Conservation (phyloP, 2,888 invertebrate genomes). For the Chorisops tibialis region DNA sequence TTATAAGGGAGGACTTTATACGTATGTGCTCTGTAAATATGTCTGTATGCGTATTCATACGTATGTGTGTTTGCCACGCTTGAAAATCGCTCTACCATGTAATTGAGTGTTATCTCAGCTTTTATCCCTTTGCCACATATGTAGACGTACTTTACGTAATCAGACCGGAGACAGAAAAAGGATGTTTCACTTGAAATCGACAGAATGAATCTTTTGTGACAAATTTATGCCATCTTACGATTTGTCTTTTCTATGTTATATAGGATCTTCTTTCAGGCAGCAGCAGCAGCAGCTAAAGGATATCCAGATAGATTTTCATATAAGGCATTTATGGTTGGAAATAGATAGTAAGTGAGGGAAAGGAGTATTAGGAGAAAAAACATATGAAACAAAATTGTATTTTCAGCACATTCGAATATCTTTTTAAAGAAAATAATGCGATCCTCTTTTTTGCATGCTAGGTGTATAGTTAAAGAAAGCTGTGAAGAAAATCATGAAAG, state of each 20-base stretch:
- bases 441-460: too few species aligned
- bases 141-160: slow-evolving; percentile 30
- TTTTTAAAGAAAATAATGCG: too few species aligned
- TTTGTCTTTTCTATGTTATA: slow-evolving; percentile 9
- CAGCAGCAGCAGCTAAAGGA: too few species aligned
- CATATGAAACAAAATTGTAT: neutral
- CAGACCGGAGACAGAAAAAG: slow-evolving; percentile 31
- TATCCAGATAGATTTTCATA: too few species aligned
- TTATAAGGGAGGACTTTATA: neutral
- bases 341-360: too few species aligned
- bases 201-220: slow-evolving; percentile 28
- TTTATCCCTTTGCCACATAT: slow-evolving; percentile 50
- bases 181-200: slow-evolving; percentile 28
- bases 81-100: slow-evolving; percentile 50
- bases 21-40: neutral
- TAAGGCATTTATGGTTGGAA: too few species aligned
- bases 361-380: neutral
- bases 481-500: too few species aligned
- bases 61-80: slow-evolving; percentile 9
- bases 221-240: slow-evolving; percentile 27
- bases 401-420: slow-evolving; percentile 2
- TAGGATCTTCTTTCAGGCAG: too few species aligned
- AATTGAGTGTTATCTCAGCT: slow-evolving; percentile 54
- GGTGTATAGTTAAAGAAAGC: too few species aligned
- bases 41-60: neutral